These are phyloP conservation scores for Typhlichthys subterraneus DNA, from an alignment of 2,797 vertebrate species.

Conservation along the genomic window DNA sequence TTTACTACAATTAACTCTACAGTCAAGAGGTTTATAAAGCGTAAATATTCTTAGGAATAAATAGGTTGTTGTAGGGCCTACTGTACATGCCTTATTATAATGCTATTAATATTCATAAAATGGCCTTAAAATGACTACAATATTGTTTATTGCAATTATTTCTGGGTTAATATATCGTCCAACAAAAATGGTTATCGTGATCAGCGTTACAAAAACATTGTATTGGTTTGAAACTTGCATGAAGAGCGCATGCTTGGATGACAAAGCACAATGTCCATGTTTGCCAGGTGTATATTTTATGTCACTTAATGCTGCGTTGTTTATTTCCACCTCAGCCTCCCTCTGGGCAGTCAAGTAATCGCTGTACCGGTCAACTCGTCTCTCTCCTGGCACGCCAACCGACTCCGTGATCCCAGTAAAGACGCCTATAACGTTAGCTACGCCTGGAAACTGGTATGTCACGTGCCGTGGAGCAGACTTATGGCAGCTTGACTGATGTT, in stretches of 20 bases:
- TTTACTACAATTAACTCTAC: no score
- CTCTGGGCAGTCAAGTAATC: slow-evolving; percentile 96
- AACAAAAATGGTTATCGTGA: no score
- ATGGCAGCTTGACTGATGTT: neutral
- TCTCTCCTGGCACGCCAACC: slow-evolving; percentile 95
- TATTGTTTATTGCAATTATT: no score
- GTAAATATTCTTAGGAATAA: no score
- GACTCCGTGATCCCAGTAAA: slow-evolving; percentile 87
- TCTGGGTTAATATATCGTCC: no score
- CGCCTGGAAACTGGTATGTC: slow-evolving; percentile 95
- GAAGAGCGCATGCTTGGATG: no score
- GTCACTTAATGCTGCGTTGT: slow-evolving; percentile 19
- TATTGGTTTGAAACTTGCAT: no score
- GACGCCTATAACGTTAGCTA: slow-evolving; percentile 98
- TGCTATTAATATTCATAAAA: neutral
- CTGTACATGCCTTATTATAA: neutral
- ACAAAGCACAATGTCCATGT: no score
- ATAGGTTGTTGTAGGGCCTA: neutral
- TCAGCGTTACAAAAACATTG: no score
- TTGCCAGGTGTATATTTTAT: neutral
- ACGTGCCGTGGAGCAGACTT: neutral
- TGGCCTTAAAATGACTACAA: no score
- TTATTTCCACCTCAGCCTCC: slow-evolving; percentile 80
- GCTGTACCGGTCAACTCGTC: slow-evolving; percentile 94
- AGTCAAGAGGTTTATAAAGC: no score